phyloP scores from a whole-genome alignment of 2,113 vertebrate species.

The Varanus salvator region DNA sequence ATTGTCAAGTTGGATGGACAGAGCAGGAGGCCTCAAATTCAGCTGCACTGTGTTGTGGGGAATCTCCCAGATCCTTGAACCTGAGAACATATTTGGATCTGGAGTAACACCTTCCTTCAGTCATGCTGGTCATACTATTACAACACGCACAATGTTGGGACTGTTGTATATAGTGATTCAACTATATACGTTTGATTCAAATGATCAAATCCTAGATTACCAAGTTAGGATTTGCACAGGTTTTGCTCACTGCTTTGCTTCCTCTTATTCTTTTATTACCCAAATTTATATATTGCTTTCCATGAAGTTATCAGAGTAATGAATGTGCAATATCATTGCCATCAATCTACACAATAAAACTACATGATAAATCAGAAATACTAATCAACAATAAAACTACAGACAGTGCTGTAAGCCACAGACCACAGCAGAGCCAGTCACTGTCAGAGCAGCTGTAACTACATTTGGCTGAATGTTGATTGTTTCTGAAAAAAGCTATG shows the following conservation, averaged over 20 bases:
- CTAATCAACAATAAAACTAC: no score
- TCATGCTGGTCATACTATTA: not conserved
- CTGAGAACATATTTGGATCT: not conserved
- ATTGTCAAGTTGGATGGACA: not conserved
- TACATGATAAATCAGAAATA: no score
- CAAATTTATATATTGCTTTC: no score
- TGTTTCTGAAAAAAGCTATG: not conserved
- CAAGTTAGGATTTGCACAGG: not conserved
- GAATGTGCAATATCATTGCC: no score
- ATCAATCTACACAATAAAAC: no score
- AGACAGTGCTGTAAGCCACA: no score
- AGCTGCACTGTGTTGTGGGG: not conserved
- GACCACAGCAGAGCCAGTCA: no score
- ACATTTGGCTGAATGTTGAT: not conserved
- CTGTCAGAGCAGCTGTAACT: no score
- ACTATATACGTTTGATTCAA: no score
- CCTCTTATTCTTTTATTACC: no score
- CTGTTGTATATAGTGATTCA: not conserved
- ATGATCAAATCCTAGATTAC: not conserved
- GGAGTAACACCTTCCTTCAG: not conserved
- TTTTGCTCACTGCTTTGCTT: no score
- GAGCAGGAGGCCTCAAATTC: not conserved
- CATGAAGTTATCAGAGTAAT: no score
- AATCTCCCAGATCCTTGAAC: not conserved
- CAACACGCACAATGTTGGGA: not conserved